Evolutionary conservation across 1,140 invertebrate species (phyloP).

Genomic region (Heliconius himera): DNA sequence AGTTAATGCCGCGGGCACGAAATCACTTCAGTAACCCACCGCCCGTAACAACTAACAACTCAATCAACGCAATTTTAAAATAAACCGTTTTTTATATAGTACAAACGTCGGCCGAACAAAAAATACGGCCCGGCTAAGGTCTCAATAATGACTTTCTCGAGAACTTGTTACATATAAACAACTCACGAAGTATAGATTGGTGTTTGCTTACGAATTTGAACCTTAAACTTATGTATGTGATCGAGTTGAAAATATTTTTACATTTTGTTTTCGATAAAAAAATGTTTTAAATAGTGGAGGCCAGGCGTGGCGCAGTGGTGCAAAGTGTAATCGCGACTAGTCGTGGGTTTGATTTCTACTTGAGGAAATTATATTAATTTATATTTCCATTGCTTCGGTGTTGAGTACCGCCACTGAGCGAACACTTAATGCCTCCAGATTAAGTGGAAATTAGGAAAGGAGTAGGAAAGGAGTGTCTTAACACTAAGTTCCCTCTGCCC

Average conservation of each 20-base stretch:
- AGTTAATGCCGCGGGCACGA: slow-evolving; percentile 59
- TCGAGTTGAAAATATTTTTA: background rate
- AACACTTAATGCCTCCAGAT: too few species aligned
- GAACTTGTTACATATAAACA: slow-evolving; percentile 62
- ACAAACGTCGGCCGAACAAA: slow-evolving; percentile 65
- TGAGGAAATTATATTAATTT: too few species aligned
- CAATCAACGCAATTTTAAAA: slow-evolving; percentile 79
- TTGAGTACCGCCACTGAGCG: too few species aligned
- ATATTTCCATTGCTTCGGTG: too few species aligned
- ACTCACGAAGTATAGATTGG: slow-evolving; percentile 34
- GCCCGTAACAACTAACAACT: slow-evolving; percentile 62
- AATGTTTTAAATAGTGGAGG: too few species aligned
- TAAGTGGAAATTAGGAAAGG: too few species aligned
- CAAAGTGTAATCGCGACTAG: too few species aligned
- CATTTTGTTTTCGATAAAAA: background rate
- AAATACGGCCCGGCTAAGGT: slow-evolving; percentile 63
- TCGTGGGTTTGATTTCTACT: too few species aligned
- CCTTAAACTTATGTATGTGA: slow-evolving; percentile 24
- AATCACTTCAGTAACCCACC: slow-evolving; percentile 57
- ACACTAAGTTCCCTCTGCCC: too few species aligned
- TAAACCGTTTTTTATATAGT: slow-evolving; percentile 70
- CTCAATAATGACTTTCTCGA: slow-evolving; percentile 77
- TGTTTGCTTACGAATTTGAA: slow-evolving; percentile 38
- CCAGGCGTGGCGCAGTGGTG: too few species aligned
- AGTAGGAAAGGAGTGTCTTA: too few species aligned